phyloP scores from a whole-genome alignment of 2,797 vertebrate genomes.

The Delichon dasypus region DNA sequence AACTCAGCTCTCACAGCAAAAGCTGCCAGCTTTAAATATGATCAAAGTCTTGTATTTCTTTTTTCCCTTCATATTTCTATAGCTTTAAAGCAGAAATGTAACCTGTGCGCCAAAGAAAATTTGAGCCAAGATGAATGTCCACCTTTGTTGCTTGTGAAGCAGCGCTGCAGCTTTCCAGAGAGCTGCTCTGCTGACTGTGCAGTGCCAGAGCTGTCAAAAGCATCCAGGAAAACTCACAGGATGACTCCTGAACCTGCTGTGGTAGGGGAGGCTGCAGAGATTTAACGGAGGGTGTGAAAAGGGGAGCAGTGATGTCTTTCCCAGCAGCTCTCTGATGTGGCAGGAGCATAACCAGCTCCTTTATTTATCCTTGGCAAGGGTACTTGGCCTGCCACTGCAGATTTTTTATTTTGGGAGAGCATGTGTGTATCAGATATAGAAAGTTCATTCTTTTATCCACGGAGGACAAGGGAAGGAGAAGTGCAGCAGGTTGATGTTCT shows the following conservation, averaged over 20 bases:
- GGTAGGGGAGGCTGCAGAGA: conserved; percentile 11
- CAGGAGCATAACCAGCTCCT: conserved; percentile 54
- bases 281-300: conserved; percentile 15
- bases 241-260: background rate
- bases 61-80: background rate
- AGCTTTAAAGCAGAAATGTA: background rate
- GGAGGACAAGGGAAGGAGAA: background rate
- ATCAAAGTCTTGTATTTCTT: background rate
- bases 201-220: background rate
- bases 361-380: conserved; percentile 56
- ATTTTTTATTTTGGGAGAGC: conserved; percentile 51
- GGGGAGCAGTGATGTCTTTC: conserved; percentile 26
- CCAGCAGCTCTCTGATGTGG: conserved; percentile 51
- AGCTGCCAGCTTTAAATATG: background rate
- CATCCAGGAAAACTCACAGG: background rate
- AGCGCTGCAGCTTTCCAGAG: background rate
- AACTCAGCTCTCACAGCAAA: background rate
- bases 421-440: conserved; percentile 21
- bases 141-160: background rate
- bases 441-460: conserved; percentile 26
- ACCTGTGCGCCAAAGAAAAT: background rate
- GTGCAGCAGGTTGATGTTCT: background rate
- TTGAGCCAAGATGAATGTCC: background rate
- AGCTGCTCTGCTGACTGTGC: background rate
- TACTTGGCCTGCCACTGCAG: conserved; percentile 29